phyloP scores from a whole-genome alignment of 2,888 invertebrate species.

The Rapana venosa region DNA sequence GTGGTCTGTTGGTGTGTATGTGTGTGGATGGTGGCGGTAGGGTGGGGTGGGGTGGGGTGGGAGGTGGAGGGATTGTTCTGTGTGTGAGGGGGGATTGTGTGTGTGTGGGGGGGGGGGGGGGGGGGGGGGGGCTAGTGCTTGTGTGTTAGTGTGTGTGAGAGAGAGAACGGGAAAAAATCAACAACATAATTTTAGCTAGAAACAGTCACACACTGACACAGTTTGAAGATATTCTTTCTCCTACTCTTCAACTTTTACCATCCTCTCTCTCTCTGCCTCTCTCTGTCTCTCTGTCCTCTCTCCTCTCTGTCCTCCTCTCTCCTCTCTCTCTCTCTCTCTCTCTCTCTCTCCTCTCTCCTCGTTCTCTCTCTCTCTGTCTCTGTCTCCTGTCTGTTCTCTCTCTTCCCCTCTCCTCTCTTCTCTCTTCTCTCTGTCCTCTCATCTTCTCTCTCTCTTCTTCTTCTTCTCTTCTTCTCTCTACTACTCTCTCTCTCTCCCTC shows the following conservation, averaged over 20 bases:
- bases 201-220: too few species aligned
- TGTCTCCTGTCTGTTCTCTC: neutral
- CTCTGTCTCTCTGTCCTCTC: neutral
- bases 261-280: conserved; percentile 7
- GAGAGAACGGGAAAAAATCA: too few species aligned
- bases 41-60: too few species aligned
- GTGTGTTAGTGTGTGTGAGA: too few species aligned
- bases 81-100: too few species aligned
- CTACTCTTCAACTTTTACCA: neutral
- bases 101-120: too few species aligned
- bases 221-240: neutral
- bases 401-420: neutral
- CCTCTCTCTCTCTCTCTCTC: neutral
- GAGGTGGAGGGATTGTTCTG: too few species aligned
- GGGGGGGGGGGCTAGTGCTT: too few species aligned
- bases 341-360: neutral
- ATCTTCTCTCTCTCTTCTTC: neutral
- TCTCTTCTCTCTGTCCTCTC: too few species aligned
- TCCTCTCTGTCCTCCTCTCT: neutral
- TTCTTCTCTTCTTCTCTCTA: conserved; percentile 11
- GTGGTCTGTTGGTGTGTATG: too few species aligned
- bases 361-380: neutral
- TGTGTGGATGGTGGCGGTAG: too few species aligned
- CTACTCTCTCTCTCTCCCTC: conserved; percentile 19
- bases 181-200: too few species aligned